Evolutionary conservation across 2,797 vertebrate species (phyloP), one percentile per base, ranked within the genome.

Genomic region (Microhierax caerulescens): DNA sequence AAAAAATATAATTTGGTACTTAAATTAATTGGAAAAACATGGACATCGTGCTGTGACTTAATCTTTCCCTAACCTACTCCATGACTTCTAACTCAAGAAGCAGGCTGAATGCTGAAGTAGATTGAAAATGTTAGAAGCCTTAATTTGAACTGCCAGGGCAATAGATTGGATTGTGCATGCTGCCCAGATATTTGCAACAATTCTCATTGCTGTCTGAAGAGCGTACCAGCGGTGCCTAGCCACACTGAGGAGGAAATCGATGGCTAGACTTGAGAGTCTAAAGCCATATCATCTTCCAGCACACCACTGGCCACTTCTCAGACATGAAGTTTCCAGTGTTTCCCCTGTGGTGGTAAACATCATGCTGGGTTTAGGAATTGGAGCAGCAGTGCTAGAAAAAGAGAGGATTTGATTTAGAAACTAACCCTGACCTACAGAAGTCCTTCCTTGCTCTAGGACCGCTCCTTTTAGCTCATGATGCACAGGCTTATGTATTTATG

Each of bases 21-120:
- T 92, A 76, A 78, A 76, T 85, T 91, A 92, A 90, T 92, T 94
- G 74, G 77, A 73, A 93, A 90, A 95, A 72, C 63, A 72, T 78
- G 79, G 73, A 43, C 39, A 69, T 80, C 43, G 25, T 78, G 56
- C 70, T 53, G 30, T 76, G 75, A 85, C 61, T 89, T 94, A 95
- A 90, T 93, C 43, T 69, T 79, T 80, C 61, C 59, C 78, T 93
- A 90, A 73, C 64, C 36, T 93, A n/a, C 28, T 80, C 60, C 13
- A 13, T 85, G 88, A 80, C 85, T 94, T 94, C 79, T 85, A 83
- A 67, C 30, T 90, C 23, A 41, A 80, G 82, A 85, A 57, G 51
- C 56, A 84, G 79, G 45, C 72, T 87, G 90, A 96, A 81, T 80
- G 53, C 37, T 96, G 77, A 77, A 90, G 57, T 20, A 85, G 56